A percentile compares a stretch with the other conserved stretches of the same genome.
Evolutionary conservation across 64 coral and sea anemone species (phyloP).

Genomic region (Pachyseris speciosa): DNA sequence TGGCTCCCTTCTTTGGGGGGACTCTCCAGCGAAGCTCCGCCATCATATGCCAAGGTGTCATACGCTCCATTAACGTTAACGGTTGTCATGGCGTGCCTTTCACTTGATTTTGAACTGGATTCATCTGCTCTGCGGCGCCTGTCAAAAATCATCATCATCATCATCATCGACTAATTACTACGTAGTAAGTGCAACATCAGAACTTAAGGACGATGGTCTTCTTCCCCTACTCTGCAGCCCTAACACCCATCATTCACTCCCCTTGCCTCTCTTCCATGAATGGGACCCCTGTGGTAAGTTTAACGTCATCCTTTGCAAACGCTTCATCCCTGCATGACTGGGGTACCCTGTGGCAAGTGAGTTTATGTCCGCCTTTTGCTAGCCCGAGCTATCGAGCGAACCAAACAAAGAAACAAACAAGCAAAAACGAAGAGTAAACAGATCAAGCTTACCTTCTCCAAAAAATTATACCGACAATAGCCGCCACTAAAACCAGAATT

Average conservation of each 20-base stretch:
- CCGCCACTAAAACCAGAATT: neutral
- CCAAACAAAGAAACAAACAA: neutral
- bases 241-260: too few species aligned
- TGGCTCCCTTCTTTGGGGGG: neutral
- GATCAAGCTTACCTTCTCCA: neutral
- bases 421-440: neutral
- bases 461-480: neutral
- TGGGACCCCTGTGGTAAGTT: too few species aligned
- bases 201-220: too few species aligned
- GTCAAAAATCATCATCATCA: neutral
- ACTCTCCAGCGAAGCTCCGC: neutral
- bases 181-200: too few species aligned
- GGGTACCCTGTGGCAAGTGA: neutral
- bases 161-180: too few species aligned
- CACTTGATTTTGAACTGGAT: neutral
- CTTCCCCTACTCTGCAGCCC: too few species aligned
- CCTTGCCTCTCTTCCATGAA: too few species aligned
- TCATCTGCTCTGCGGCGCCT: neutral
- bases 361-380: too few species aligned
- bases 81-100: neutral
- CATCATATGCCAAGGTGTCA: neutral
- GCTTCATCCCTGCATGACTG: too few species aligned
- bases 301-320: too few species aligned
- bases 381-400: neutral
- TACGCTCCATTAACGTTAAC: neutral